Evolutionary conservation across 2,888 invertebrate species (phyloP), one percentile per base, ranked within the genome.

Genomic region (Himalopsyche tibetana): DNA sequence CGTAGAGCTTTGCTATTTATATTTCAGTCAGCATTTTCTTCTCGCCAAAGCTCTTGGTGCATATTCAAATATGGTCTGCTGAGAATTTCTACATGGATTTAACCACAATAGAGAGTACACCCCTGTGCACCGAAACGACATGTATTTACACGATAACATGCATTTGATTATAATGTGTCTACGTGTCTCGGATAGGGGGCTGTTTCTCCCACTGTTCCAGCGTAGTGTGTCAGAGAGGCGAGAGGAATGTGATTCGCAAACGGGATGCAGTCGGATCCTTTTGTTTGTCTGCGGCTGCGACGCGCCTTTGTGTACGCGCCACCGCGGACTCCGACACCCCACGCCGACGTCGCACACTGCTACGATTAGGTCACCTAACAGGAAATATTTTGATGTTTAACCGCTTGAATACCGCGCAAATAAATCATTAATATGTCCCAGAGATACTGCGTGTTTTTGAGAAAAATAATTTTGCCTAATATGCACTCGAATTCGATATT

Each of bases 131-230:
- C 63, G 63, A 63, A 85, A 85, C 85, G 85, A 82, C 81, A 51
- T 55, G 85, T 85, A 85, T 85, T 85, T 82, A 56, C 82, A 69
- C 82, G 85, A 85, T 85, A 85, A 85, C 82, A 82, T 82, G 85
- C 85, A 85, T 69, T 85, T 79, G 55, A 82, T 82, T 85, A 85
- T 85, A 85, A 85, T 82, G 82, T 74, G 79, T 36, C 51, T 82
- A 82, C 85, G 82, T 85, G 85, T 63, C 63, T 63, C n/a, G 63
- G 0, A 63, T 19, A 63, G 28, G 63, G 63, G 63, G 63, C 19
- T 28, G 19, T 51, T 28, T 19, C 63, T 63, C 63, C 63, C 63
- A 63, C 63, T 63, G 63, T 63, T 19, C 28, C 15, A 63, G 63
- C 15, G 63, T 63, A 19, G 28, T 63, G 63, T 63, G 63, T 15